Base-by-base conservation (phyloP, 2,797 vertebrate genomes). In the Melanotaenia boesemani region DNA sequence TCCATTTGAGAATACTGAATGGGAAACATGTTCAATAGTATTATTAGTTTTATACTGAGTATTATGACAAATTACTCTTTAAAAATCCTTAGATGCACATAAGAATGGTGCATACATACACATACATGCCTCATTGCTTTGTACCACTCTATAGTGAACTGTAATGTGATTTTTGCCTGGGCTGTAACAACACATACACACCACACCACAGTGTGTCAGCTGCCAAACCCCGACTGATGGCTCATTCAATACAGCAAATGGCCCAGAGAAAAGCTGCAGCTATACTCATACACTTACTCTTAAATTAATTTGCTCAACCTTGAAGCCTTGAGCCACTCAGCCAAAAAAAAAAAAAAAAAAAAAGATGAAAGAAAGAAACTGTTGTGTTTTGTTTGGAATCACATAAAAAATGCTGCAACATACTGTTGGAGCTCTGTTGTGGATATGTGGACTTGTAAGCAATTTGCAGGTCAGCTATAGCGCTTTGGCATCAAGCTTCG, bases 231-330 rank as follows among this genome's bases (percentile, higher is more conserved):
- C 59, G 76, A 61, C 77, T 66, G 79, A 80, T 67, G 74, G 60
- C 68, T 81, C 80, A 79, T 82, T 86, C 85, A 85, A 75, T 83
- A 76, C 10, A 70, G 63, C 62, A 84, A 90, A 90, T 87, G 84
- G 82, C 61, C 82, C 85, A 76, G 75, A 79, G 71, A 82, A 79
- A 87, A 84, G 76, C 84, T 76, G 64, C 74, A 74, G 71, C 70
- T 76, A 79, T 69, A 84, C 80, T 83, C 76, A 66, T 6, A 48
- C 57, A 44, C 44, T 4, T 77, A 82, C 72, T 85, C 82, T 70
- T 72, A 84, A 88, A 85, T 88, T 76, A 82, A 90, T 87, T 76
- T 80, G 63, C 66, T 85, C 82, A 88, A 88, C 87, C 80, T 85
- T 86, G 84, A 67, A 76, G 70, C 59, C 28, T 72, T 6, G 70